Base-by-base conservation (phyloP, 1,140 invertebrate genomes). In the Drosophila equinoxialis region DNA sequence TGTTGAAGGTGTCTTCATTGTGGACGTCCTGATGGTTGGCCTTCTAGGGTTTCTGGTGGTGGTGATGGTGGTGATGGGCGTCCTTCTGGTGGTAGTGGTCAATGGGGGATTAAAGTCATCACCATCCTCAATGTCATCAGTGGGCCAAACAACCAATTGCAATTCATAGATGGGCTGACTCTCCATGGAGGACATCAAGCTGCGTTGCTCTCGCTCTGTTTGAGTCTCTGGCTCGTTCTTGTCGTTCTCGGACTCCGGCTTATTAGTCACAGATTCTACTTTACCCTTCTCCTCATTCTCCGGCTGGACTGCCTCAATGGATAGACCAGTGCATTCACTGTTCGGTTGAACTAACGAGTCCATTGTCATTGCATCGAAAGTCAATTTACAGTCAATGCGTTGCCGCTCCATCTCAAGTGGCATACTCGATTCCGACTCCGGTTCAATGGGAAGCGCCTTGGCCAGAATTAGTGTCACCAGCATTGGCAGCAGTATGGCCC, bases 141-240 rank as follows among this genome's bases (percentile, higher is more conserved):
- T 69, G 51, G 89, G 89, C 89, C 89, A 91, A 77, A 89, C 89
- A 77, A 84, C 83, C 89, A 91, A 77, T 90, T 91, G 89, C 74
- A 85, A 85, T 82, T 91, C 89, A 85, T 91, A 91, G 75, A 90
- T 60, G 59, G 87, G 87, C 79, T 90, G 82, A 59, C 77, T 89
- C 58, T 76, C 66, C 65, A 59, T 41, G 6, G 78, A 45, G 11
- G 78, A 45, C 79, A 71, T 70, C 57, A 75, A 71, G 70, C 79
- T 70, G 41, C 85, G 75, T 74, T 66, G 72, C 74, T 68, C 60
- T 58, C 23, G 57, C 57, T 62, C 23, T 45, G 17, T 39, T 35
- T 37, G 70, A 60, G 39, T n/a, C 30, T 54, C 14, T 66, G 55
- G 23, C 30, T 54, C 14, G 45, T 13, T 42, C 35, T 37, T 11